phyloP scores from a whole-genome alignment of 2,113 vertebrate species.

The Acrocephalus arundinaceus region DNA sequence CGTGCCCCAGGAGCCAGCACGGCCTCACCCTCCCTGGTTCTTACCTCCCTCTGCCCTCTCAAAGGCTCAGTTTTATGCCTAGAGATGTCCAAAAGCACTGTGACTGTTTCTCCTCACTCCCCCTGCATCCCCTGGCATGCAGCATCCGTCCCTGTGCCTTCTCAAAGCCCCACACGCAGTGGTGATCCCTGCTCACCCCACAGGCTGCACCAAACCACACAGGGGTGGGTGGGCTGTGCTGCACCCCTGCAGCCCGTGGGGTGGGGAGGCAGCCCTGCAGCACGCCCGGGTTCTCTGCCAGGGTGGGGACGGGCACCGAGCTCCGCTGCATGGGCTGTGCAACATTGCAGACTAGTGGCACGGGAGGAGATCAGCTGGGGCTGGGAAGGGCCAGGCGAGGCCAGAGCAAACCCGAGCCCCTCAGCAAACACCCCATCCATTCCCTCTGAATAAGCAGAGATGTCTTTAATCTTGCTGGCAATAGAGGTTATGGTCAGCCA shows the following conservation, averaged over 20 bases:
- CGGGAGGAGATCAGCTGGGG: background rate
- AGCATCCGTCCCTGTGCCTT: background rate
- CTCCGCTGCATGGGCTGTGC: background rate
- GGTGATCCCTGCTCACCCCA: accelerated
- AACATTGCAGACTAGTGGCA: background rate
- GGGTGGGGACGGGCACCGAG: accelerated
- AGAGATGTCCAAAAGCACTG: accelerated
- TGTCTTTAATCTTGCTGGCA: background rate
- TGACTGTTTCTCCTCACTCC: background rate
- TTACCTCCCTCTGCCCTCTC: background rate
- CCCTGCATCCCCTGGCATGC: background rate
- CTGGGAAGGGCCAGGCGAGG: background rate
- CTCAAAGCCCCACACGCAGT: accelerated
- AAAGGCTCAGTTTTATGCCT: background rate
- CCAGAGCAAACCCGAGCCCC: accelerated
- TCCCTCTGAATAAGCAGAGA: background rate
- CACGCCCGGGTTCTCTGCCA: accelerated
- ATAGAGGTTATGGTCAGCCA: background rate
- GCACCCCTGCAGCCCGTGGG: accelerated
- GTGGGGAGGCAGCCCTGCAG: background rate
- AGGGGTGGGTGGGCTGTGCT: accelerated
- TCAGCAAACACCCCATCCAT: background rate
- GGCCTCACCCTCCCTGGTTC: background rate
- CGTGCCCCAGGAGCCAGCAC: accelerated
- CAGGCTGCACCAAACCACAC: accelerated